Percentiles rank a stretch among this genome's conserved stretches.
These are phyloP conservation scores for Unio pictorum DNA, from an alignment of 2,888 invertebrate genomes.

Conservation along the genomic window DNA sequence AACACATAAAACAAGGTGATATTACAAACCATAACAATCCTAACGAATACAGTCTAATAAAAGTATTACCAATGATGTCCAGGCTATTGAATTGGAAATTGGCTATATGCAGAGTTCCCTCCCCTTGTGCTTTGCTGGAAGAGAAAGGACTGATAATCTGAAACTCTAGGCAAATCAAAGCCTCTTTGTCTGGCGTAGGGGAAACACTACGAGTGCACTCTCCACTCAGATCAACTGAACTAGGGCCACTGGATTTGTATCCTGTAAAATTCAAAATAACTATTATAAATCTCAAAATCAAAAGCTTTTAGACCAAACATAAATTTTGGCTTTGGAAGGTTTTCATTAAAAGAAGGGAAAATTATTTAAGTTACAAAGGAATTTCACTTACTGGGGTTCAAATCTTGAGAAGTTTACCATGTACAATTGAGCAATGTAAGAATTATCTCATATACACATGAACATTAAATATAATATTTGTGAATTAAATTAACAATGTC, in stretches of 20 bases:
- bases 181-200: conserved; percentile 66
- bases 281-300: no score
- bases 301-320: no score
- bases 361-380: no score
- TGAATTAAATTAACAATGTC: no score
- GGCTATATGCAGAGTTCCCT: conserved; percentile 78
- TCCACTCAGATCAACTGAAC: neutral
- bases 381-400: no score
- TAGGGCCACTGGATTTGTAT: conserved; percentile 1
- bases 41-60: neutral
- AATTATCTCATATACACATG: no score
- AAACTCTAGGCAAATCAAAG: conserved; percentile 82
- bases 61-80: conserved; percentile 87
- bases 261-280: no score
- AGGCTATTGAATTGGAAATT: conserved; percentile 94
- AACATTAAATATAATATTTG: no score
- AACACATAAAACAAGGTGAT: conserved; percentile 2
- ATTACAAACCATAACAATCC: neutral
- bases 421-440: no score
- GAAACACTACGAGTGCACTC: conserved; percentile 5
- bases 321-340: no score
- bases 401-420: no score
- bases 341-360: no score
- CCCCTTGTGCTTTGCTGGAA: conserved; percentile 69
- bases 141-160: conserved; percentile 79